phyloP scores from a whole-genome alignment of 2,888 invertebrate genomes.

The Chironomus riparius region DNA sequence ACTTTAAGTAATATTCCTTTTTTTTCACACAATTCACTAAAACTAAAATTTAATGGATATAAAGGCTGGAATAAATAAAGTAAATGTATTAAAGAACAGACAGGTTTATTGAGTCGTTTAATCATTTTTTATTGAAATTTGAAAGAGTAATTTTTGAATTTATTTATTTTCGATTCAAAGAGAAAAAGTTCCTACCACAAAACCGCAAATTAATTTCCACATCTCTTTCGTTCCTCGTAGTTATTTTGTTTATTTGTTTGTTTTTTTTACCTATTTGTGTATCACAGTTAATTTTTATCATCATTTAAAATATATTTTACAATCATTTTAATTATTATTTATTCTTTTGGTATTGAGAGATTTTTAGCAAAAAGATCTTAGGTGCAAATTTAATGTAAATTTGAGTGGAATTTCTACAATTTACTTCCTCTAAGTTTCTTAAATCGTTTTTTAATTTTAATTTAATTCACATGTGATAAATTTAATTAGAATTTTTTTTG shows the following conservation, averaged over 20 bases:
- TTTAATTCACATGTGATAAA: not conserved
- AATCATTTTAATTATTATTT: not conserved
- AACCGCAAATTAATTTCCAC: not conserved
- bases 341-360: not conserved
- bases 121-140: not conserved
- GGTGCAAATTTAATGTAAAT: not conserved
- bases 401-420: too few species aligned
- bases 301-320: not conserved
- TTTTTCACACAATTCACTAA: too few species aligned
- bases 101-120: too few species aligned
- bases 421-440: too few species aligned
- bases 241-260: not conserved
- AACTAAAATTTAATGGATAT: too few species aligned
- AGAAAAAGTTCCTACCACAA: not conserved
- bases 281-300: slow-evolving; percentile 4
- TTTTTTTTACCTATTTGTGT: not conserved
- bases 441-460: too few species aligned
- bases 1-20: too few species aligned
- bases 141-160: not conserved
- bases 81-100: too few species aligned
- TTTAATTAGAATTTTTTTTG: not conserved
- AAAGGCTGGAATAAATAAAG: too few species aligned
- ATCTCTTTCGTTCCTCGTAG: not conserved
- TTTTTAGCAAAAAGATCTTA: not conserved
- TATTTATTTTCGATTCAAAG: not conserved